A percentile compares a stretch with the other conserved stretches of the same genome.
These are phyloP conservation scores for Aulostomus chinensis DNA, from an alignment of 2,797 vertebrate genomes.

Conservation along the genomic window DNA sequence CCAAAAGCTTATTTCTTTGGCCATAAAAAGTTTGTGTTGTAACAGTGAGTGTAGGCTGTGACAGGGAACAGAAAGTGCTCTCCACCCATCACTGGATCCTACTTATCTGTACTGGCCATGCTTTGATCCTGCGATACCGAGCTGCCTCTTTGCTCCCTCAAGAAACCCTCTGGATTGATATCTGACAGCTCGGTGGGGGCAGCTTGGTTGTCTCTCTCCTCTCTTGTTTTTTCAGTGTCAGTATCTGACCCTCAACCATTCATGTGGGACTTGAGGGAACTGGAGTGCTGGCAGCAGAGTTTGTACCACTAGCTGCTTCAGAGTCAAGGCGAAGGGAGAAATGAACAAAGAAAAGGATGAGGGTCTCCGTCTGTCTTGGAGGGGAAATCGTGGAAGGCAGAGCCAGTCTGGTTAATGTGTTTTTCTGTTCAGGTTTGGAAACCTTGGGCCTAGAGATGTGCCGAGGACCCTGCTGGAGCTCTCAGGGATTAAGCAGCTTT, in stretches of 20 bases:
- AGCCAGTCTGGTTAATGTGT: conserved; percentile 60
- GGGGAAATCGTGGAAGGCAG: conserved; percentile 10
- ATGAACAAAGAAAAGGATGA: conserved; percentile 24
- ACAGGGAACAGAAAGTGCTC: conserved; percentile 29
- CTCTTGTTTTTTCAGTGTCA: conserved; percentile 61
- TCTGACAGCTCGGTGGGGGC: conserved; percentile 43
- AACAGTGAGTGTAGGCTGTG: conserved; percentile 30
- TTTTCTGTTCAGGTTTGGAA: conserved; percentile 55
- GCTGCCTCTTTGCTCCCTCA: conserved; percentile 55
- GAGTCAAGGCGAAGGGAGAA: conserved; percentile 29
- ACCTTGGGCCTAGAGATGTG: conserved; percentile 41
- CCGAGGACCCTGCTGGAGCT: conserved; percentile 55
- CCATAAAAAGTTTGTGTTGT: conserved; percentile 8
- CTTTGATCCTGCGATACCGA: conserved; percentile 67
- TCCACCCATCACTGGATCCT: conserved; percentile 55
- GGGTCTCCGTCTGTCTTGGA: conserved; percentile 28
- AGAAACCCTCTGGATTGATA: conserved; percentile 69
- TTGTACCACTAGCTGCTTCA: conserved; percentile 8
- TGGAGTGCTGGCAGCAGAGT: conserved; percentile 4
- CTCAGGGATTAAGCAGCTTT: conserved; percentile 70
- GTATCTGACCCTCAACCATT: conserved; percentile 30
- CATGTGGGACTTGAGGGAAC: conserved; percentile 21
- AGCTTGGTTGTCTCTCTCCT: conserved; percentile 35
- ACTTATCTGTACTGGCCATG: conserved; percentile 70
- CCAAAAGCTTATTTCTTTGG: too few relatives aligned